Evolutionary conservation across 2,797 vertebrate species (phyloP).

Genomic region (Lacerta bilineata): DNA sequence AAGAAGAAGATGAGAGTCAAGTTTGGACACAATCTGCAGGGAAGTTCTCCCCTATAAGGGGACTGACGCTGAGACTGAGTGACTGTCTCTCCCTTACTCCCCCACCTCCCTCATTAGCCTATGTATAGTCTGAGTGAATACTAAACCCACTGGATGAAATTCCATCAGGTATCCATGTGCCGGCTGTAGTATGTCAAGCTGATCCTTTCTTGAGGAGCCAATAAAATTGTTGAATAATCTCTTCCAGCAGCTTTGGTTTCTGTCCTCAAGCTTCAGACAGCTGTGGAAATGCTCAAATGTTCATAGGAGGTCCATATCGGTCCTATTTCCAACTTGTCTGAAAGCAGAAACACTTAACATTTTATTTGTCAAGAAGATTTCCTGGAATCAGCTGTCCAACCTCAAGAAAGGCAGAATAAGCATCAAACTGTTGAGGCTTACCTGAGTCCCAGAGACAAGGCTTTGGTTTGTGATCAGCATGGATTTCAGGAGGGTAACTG

Average conservation of each 20-base stretch:
- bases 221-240: neutral
- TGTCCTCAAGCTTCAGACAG: neutral
- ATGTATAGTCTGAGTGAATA: neutral
- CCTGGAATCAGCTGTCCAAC: neutral
- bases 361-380: neutral
- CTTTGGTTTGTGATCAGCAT: neutral
- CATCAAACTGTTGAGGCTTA: conserved; percentile 3
- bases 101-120: neutral
- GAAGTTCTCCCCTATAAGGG: neutral
- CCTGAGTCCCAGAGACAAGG: neutral
- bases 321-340: conserved; percentile 4
- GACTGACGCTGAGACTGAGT: neutral
- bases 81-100: too few species aligned
- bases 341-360: neutral
- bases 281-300: neutral
- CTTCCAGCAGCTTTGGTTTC: neutral
- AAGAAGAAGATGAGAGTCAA: neutral
- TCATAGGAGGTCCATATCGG: neutral
- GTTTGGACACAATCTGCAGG: neutral
- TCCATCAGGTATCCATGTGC: neutral
- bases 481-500: neutral
- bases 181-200: neutral
- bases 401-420: neutral
- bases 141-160: neutral
- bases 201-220: neutral